Conservation (phyloP, 2,888 invertebrate species). For the Zygogramma bicolorata region DNA sequence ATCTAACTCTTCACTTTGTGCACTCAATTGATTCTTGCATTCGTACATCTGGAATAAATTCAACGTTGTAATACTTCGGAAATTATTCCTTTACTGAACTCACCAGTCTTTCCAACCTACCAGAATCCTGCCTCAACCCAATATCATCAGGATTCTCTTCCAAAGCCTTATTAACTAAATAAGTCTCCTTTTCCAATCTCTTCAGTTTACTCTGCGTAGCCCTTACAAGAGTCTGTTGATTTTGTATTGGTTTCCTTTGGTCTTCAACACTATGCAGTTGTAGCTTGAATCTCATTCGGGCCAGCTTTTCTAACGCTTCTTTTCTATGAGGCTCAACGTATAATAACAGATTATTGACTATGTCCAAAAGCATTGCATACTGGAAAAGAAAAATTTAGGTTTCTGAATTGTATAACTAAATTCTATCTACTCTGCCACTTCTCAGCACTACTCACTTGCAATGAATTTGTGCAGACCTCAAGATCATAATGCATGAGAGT, state of each 20-base stretch:
- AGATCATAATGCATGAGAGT: slow-evolving; percentile 98
- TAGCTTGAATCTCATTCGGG: slow-evolving; percentile 93
- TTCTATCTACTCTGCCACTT: not conserved
- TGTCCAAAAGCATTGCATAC: slow-evolving; percentile 97
- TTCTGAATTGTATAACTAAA: not conserved
- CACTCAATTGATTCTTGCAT: slow-evolving; percentile 89
- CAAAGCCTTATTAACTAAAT: slow-evolving; percentile 84
- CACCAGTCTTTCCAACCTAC: slow-evolving; percentile 79
- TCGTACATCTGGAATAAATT: slow-evolving; percentile 76
- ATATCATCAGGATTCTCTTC: slow-evolving; percentile 75
- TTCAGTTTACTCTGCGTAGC: slow-evolving; percentile 85
- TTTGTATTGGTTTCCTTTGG: slow-evolving; percentile 91
- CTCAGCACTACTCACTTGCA: slow-evolving; percentile 71
- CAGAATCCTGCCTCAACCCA: slow-evolving; percentile 76
- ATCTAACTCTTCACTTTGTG: slow-evolving; percentile 92
- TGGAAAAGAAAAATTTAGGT: slow-evolving; percentile 63
- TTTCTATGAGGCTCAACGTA: slow-evolving; percentile 97
- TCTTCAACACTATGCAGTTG: slow-evolving; percentile 93
- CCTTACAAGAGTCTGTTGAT: slow-evolving; percentile 85
- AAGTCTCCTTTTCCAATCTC: slow-evolving; percentile 89
- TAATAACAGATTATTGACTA: slow-evolving; percentile 95
- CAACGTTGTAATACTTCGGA: not conserved
- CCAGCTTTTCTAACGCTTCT: slow-evolving; percentile 88
- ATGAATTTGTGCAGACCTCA: slow-evolving; percentile 96
- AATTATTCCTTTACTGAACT: slow-evolving; percentile 23